Conservation (phyloP, 30 jellyfish, hydroid and myxozoan species). For the Pseudorhiza aurosa region DNA sequence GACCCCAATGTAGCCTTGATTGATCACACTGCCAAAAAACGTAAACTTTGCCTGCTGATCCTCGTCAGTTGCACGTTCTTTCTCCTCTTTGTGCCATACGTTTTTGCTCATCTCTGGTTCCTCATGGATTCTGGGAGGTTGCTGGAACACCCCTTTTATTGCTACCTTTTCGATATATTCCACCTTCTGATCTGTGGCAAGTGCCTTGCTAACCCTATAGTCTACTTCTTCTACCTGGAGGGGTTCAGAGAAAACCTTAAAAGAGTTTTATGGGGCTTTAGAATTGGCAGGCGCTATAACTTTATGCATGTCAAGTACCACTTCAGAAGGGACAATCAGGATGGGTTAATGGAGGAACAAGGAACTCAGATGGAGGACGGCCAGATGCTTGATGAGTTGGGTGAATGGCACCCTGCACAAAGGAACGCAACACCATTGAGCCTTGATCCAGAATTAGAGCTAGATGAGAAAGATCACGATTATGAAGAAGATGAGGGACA, state of each 20-base stretch:
- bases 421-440: constrained; percentile 4
- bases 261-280: constrained; percentile 44
- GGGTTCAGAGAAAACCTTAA: constrained; percentile 61
- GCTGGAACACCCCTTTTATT: not conserved
- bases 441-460: constrained; percentile 31
- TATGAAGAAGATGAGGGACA: constrained; percentile 46
- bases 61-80: constrained; percentile 20
- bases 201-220: constrained; percentile 40
- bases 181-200: constrained; percentile 32
- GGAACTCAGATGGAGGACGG: constrained; percentile 14
- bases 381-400: constrained; percentile 30
- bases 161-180: constrained; percentile 56
- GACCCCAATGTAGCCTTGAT: constrained; percentile 5
- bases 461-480: constrained; percentile 65
- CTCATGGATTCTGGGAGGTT: constrained; percentile 32
- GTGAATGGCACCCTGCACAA: constrained; percentile 35
- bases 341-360: constrained; percentile 27
- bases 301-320: constrained; percentile 49
- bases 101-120: constrained; percentile 23
- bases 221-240: constrained; percentile 23
- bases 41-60: constrained; percentile 17
- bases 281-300: constrained; percentile 51
- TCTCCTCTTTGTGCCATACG: constrained; percentile 28
- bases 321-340: constrained; percentile 28
- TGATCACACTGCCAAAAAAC: constrained; percentile 25